These are phyloP conservation scores for Coreius guichenoti DNA, from an alignment of 2,797 vertebrate genomes.

Conservation along the genomic window DNA sequence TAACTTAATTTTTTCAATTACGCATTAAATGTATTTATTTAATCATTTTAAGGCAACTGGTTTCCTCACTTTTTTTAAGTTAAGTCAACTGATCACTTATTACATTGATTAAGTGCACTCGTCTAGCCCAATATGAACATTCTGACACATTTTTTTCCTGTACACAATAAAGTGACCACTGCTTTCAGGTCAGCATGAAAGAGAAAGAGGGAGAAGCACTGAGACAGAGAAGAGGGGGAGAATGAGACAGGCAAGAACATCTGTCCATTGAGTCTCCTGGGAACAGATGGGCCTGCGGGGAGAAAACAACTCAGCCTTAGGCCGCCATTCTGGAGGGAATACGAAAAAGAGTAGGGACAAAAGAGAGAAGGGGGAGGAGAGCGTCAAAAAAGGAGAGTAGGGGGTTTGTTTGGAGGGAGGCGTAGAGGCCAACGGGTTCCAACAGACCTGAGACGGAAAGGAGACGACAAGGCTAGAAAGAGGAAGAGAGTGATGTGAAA, in stretches of 20 bases:
- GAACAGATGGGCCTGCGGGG: constrained; percentile 71
- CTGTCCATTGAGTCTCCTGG: constrained; percentile 63
- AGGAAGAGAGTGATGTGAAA: constrained; percentile 38
- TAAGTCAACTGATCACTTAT: no score
- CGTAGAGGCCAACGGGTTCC: constrained; percentile 53
- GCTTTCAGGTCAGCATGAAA: constrained; percentile 50
- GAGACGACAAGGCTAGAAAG: constrained; percentile 62
- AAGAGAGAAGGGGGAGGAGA: constrained; percentile 63
- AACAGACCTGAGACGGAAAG: constrained; percentile 49
- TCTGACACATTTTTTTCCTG: not conserved
- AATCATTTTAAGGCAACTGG: no score
- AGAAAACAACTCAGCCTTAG: constrained; percentile 60
- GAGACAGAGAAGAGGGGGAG: constrained; percentile 40
- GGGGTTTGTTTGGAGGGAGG: constrained; percentile 53
- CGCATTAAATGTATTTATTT: no score
- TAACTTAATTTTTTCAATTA: no score
- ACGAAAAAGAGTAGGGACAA: constrained; percentile 68
- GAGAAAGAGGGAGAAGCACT: constrained; percentile 2
- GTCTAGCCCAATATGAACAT: not conserved
- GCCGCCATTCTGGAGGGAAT: constrained; percentile 71
- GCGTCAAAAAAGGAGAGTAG: constrained; percentile 43
- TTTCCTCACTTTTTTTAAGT: no score
- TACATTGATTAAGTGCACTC: no score
- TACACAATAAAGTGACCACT: constrained; percentile 36
- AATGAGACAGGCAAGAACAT: constrained; percentile 63